Base-by-base conservation (phyloP, 2,888 invertebrate species). In the Anoncus sp. region DNA sequence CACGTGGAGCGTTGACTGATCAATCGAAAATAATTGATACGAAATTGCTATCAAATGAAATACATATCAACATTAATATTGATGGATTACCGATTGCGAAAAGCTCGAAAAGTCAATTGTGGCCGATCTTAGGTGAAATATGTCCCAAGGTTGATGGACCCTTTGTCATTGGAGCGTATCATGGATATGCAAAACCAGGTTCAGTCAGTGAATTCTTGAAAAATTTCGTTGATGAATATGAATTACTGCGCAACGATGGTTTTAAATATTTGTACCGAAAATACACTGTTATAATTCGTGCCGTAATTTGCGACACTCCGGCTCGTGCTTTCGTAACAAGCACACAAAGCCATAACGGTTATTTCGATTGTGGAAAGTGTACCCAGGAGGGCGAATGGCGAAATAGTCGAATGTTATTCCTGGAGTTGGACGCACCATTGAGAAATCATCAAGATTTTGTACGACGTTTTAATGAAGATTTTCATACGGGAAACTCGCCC, bases 221-320 rank as follows among this genome's bases (percentile, higher is more conserved):
- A 40, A 12, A 40, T 3, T 40, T 40, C 12, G 12, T 40, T 10
- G 3, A n/a, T 3, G 40, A 40, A 40, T 40, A 40, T n/a, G n/a
- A 3, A 9, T 5, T 7, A 14, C 3, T 40, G 12, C 10, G n/a
- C n/a, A 40, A 10, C 12, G 3, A 14, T 7, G 40, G 40, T 40
- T 40, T 40, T n/a, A 7, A 4, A 10, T 40, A 40, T 10, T 4
- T 4, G 12, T 3, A 10, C 12, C 4, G 12, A 40, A 40, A 3
- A 9, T 40, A 7, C 12, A 40, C 4, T 9, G 40, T 40, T 3
- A 40, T 14, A 14, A 40, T 40, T 9, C 4, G 40, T 3, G 40
- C 40, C 47, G 38, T 85, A n/a, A 81, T 84, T 22, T 85, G 85
- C 79, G 86, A 86, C 81, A 74, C 82, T 31, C 85, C 84, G 55